Percentiles rank a stretch among this genome's conserved stretches.
Conservation (phyloP, 2,797 vertebrate genomes). For the Odontamblyopus lacepedii region DNA sequence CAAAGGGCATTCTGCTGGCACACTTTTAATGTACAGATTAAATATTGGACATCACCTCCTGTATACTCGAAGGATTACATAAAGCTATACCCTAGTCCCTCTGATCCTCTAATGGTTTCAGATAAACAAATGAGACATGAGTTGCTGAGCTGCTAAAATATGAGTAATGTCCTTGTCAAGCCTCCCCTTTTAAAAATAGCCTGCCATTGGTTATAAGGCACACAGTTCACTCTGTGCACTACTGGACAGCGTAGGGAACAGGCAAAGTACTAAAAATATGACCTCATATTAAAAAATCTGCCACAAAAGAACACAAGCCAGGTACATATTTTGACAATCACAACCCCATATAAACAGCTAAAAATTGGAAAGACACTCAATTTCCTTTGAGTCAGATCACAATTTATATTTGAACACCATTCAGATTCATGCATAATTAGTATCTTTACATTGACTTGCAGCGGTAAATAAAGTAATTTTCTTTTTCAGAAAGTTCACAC, state of each 20-base stretch:
- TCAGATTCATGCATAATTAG: too few species aligned
- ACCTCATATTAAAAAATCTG: background rate
- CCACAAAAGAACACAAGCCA: background rate
- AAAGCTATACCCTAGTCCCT: background rate
- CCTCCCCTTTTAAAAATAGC: constrained; percentile 13
- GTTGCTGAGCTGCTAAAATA: constrained; percentile 15
- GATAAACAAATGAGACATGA: constrained; percentile 11
- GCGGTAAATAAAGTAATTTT: too few species aligned
- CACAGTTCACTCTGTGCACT: background rate
- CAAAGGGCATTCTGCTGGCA: background rate
- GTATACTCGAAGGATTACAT: background rate
- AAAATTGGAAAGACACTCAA: too few species aligned
- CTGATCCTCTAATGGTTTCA: constrained; percentile 7
- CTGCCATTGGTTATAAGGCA: constrained; percentile 4
- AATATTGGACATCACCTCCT: background rate
- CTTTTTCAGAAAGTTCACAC: too few species aligned
- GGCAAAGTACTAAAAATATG: background rate
- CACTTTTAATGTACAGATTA: background rate
- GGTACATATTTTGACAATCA: too few species aligned
- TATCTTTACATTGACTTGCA: too few species aligned
- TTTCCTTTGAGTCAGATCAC: too few species aligned
- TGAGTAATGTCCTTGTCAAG: constrained; percentile 11
- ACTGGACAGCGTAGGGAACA: background rate
- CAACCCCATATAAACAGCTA: too few species aligned
- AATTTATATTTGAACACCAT: too few species aligned